These are phyloP conservation scores for Phodopus roborovskii DNA, from an alignment of 2,113 vertebrate genomes.

Conservation along the genomic window DNA sequence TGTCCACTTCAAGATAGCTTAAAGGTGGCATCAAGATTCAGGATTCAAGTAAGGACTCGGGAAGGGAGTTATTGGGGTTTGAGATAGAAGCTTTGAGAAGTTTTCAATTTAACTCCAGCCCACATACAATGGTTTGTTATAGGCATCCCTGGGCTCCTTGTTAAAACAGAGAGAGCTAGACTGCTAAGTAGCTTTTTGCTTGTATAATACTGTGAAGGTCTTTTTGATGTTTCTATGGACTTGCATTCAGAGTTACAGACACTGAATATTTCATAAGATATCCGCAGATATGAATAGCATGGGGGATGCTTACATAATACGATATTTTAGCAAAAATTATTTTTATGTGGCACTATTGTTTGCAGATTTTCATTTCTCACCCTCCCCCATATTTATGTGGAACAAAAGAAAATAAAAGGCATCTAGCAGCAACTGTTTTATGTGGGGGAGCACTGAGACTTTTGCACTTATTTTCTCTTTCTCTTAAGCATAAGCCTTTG, in stretches of 20 bases:
- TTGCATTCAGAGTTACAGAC: slow-evolving; percentile 60
- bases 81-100: slow-evolving; percentile 6
- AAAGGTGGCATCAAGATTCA: background rate
- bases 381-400: background rate
- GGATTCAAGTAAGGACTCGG: background rate
- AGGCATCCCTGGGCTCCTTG: slow-evolving; percentile 31
- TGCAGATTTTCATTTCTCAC: slow-evolving; percentile 47
- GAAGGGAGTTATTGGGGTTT: background rate
- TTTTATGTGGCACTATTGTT: slow-evolving; percentile 51
- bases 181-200: slow-evolving; percentile 55
- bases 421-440: slow-evolving; percentile 51
- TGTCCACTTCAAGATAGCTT: background rate
- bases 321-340: slow-evolving; percentile 62
- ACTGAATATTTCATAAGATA: slow-evolving; percentile 73
- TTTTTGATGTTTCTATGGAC: slow-evolving; percentile 61
- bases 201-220: slow-evolving; percentile 40
- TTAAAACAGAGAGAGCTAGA: slow-evolving; percentile 40
- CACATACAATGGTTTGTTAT: slow-evolving; percentile 8
- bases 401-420: slow-evolving; percentile 37
- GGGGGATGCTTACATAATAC: slow-evolving; percentile 64
- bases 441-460: background rate
- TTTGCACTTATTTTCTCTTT: slow-evolving; percentile 48
- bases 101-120: slow-evolving; percentile 43
- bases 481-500: slow-evolving; percentile 52
- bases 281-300: slow-evolving; percentile 61